Evolutionary conservation across 53 echinoderm and acorn worm species (phyloP), one percentile per base, ranked within the genome.

Genomic region (Apostichopus leukothele): DNA sequence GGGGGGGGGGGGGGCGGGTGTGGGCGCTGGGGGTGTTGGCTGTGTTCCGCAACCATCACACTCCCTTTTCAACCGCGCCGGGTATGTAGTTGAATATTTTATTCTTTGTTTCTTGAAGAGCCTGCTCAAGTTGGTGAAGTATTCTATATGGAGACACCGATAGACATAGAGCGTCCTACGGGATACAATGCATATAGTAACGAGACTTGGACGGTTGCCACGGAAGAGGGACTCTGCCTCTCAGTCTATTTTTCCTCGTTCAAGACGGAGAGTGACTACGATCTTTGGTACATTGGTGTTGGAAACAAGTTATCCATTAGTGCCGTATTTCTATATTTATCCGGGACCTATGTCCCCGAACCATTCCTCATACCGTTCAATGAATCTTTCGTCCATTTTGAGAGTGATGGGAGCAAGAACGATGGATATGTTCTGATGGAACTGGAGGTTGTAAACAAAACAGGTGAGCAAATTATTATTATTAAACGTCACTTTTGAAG

Each of bases 381-480:
- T 53, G 50, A 79, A 53, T 16, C 51, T 50, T 79, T 79, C 53
- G 79, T 79, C 7, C 7, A 52, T 54, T 79, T 79, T 52, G n/a
- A 51, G 18, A 79, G 52, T 39, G 79, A 79, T 18, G 79, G 53
- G 14, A 51, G 53, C 79, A 79, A 79, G 51, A 79, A 79, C 52
- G 51, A 79, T 18, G 79, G 52, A 3, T 51, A 79, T 5, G 52
- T 77, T 16, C 53, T n/a, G 50, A 79, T 79, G 79, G 20, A 16
- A 10, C 11, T 77, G 77, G 77, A 77, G 39, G 77, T 77, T 23
- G 77, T 77, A 5, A 51, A 77, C 39, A 51, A 77, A 77, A 77
- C 39, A 16, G 77, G 77, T 77, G 23, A 77, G 77, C 3, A 39
- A 39, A 2, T 39, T 39, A 22, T 11, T 20, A 25, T 39, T 39